Evolutionary conservation across 2,797 vertebrate species (phyloP).

Genomic region (Oreortyx pictus): DNA sequence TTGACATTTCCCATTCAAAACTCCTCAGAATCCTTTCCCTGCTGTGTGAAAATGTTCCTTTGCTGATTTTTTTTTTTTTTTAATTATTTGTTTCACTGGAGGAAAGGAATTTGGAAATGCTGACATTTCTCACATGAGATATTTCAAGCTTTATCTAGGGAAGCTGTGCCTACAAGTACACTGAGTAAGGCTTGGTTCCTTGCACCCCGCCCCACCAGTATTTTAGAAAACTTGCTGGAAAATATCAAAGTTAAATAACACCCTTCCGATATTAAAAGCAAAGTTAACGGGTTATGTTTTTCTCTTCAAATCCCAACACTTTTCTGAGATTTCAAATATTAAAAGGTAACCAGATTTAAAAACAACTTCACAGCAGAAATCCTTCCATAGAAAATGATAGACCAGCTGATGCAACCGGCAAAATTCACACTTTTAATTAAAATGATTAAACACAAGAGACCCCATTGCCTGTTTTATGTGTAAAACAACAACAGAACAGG

Average conservation of each 20-base stretch:
- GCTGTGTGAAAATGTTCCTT: slow-evolving; percentile 68
- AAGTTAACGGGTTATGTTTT: not conserved
- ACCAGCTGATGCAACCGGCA: slow-evolving; percentile 49
- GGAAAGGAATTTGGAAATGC: slow-evolving; percentile 52
- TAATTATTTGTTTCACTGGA: slow-evolving; percentile 29
- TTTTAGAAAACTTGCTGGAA: slow-evolving; percentile 12
- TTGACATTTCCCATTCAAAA: slow-evolving; percentile 72
- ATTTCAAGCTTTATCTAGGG: slow-evolving; percentile 57
- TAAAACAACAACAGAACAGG: slow-evolving; percentile 67
- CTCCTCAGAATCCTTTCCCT: slow-evolving; percentile 60
- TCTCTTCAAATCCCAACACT: not conserved
- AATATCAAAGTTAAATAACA: slow-evolving; percentile 33
- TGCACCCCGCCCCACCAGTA: not conserved
- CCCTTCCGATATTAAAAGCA: not conserved
- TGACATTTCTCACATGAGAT: slow-evolving; percentile 57
- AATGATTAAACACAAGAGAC: slow-evolving; percentile 56
- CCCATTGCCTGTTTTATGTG: slow-evolving; percentile 59
- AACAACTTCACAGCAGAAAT: slow-evolving; percentile 33
- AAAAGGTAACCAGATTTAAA: slow-evolving; percentile 44
- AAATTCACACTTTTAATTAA: slow-evolving; percentile 64
- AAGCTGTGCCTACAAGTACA: slow-evolving; percentile 46
- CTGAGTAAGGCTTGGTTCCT: slow-evolving; percentile 1
- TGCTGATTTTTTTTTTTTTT: slow-evolving; percentile 1
- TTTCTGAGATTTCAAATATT: not conserved
- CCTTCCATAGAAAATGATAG: slow-evolving; percentile 25